phyloP scores from a whole-genome alignment of 2,113 vertebrate species.

The Candoia aspera region DNA sequence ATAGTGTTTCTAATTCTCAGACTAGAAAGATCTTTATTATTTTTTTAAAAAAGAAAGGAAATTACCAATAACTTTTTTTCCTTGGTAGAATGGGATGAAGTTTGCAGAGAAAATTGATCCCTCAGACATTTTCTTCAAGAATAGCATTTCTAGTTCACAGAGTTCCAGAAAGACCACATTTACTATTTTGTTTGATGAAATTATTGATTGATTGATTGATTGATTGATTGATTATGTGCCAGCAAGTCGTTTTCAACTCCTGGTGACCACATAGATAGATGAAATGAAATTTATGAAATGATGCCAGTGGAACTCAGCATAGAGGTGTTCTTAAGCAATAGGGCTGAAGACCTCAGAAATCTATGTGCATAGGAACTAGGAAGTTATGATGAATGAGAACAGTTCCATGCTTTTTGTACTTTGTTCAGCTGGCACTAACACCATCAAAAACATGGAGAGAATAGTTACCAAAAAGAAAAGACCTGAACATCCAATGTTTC shows the following conservation, averaged over 20 bases:
- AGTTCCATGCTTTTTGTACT: background rate
- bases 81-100: background rate
- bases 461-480: background rate
- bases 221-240: background rate
- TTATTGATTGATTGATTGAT: background rate
- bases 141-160: background rate
- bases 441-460: background rate
- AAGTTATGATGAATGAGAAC: background rate
- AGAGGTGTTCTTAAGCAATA: background rate
- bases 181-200: background rate
- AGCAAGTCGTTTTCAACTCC: background rate
- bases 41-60: too few species aligned
- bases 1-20: background rate
- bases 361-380: background rate
- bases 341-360: background rate
- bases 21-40: too few species aligned
- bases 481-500: background rate
- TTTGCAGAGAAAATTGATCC: background rate
- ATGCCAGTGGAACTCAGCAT: background rate
- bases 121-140: background rate
- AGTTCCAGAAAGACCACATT: background rate
- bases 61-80: background rate
- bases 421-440: background rate
- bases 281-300: background rate
- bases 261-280: background rate